phyloP scores from a whole-genome alignment of 2,888 invertebrate genomes.

The Psococerastis gibbosa region DNA sequence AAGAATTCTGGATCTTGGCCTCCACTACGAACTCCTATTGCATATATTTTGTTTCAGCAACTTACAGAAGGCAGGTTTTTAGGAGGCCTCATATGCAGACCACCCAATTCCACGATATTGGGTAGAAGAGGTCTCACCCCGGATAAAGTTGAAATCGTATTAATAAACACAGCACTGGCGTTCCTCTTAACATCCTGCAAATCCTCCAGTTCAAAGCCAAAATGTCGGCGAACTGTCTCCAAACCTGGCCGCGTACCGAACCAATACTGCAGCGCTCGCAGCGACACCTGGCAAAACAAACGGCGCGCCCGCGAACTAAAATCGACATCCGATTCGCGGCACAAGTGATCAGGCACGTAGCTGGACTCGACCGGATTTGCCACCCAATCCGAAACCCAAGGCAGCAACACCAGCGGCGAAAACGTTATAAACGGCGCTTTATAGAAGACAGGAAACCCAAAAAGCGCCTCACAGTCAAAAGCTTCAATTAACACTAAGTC shows the following conservation, averaged over 20 bases:
- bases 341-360: conserved; percentile 12
- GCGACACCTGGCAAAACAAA: background rate
- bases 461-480: conserved; percentile 14
- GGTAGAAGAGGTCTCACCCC: conserved; percentile 15
- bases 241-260: background rate
- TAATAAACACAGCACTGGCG: conserved; percentile 15
- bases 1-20: too few relatives aligned
- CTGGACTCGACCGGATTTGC: conserved; percentile 14
- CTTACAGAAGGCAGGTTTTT: conserved; percentile 16
- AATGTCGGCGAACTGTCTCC: conserved; percentile 9
- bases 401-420: conserved; percentile 12
- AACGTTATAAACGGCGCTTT: conserved; percentile 13
- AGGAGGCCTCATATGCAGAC: conserved; percentile 15
- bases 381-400: conserved; percentile 13
- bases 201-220: conserved; percentile 12
- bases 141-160: conserved; percentile 14
- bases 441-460: conserved; percentile 13
- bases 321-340: background rate
- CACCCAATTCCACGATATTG: conserved; percentile 16
- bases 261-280: background rate
- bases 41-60: too few relatives aligned
- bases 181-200: conserved; percentile 13
- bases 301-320: background rate
- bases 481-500: conserved; percentile 14
- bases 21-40: too few relatives aligned